Evolutionary conservation across 35 echinoderm and acorn worm species (phyloP).

Genomic region (Hemicentrotus pulcherrimus): DNA sequence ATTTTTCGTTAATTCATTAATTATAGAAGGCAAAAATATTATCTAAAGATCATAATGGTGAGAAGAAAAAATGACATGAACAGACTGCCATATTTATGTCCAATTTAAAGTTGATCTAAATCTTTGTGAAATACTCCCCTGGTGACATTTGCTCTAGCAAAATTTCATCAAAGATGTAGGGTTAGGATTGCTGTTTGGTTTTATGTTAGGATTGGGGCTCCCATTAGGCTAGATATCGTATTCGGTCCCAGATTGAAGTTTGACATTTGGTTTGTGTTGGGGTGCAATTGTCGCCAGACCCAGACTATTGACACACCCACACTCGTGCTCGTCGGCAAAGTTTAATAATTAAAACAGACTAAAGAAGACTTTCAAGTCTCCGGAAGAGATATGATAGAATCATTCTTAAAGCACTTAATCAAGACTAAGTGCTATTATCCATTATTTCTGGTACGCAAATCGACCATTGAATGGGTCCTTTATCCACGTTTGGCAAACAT

Average conservation of each 20-base stretch:
- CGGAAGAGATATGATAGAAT: background rate
- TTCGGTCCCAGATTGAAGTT: background rate
- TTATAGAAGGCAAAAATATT: no score
- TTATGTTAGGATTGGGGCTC: no score
- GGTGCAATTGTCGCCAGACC: background rate
- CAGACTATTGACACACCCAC: background rate
- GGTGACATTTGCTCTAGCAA: no score
- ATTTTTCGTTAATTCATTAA: no score
- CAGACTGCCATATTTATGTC: no score
- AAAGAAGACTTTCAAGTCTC: background rate
- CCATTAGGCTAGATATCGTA: no score
- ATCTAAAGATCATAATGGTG: no score
- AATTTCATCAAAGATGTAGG: no score
- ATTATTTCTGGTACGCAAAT: background rate
- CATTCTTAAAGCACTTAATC: background rate
- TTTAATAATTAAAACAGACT: background rate
- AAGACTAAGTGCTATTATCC: background rate
- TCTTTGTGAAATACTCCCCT: no score
- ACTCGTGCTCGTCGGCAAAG: background rate
- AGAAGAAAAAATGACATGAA: no score
- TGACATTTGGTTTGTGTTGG: background rate
- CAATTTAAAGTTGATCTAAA: no score
- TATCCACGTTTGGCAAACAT: background rate
- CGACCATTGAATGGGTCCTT: background rate
- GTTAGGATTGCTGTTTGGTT: no score